Base-by-base conservation (phyloP, 2,113 vertebrate genomes). In the Trematocara marginatum region DNA sequence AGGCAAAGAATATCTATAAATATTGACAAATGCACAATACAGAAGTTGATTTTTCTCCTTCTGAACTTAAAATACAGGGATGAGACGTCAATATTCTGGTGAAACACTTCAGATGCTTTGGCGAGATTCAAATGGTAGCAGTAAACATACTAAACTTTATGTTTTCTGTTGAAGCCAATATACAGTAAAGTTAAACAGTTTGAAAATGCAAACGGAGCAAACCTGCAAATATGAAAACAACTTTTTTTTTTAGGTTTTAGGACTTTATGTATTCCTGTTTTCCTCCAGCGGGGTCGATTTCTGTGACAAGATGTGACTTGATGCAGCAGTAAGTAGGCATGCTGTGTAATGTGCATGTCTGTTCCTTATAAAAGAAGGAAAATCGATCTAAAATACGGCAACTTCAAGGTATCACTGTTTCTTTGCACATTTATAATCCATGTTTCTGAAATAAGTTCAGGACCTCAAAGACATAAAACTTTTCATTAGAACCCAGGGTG, bases 11-110 rank as follows among this genome's bases (percentile, higher is more conserved):
- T 31, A 71, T 82, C 81, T 84, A 71, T 79, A 89, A 89, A 89
- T 88, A 89, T 87, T 88, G 81, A 93, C 84, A 51, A 90, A 82
- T 42, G 52, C 64, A 79, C 84, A n/a, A 74, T 49, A 16, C 6
- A 57, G 38, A 40, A 59, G 42, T 64, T 7, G 6, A 52, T 79
- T 51, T 66, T 34, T 26, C 5, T 12, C 23, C 31, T 2, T 71
- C 34, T 85, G 64, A 57, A 52, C 83, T 23, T 13, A 71, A 78
- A 74, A 51, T 47, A 52, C 69, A 7, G 3, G 0, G 53, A 31
- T 0, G n/a, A 35, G 20, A 0, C 10, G 26, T 23, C 61, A 15
- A 57, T 45, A 35, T 56, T 10, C 23, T 35, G 52, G 12, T 38
- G 20, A 61, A 31, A 86, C 23, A 76, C 42, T 31, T 76, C 26